Conservation (phyloP, 2,888 invertebrate species). For the Oscheius sp. region DNA sequence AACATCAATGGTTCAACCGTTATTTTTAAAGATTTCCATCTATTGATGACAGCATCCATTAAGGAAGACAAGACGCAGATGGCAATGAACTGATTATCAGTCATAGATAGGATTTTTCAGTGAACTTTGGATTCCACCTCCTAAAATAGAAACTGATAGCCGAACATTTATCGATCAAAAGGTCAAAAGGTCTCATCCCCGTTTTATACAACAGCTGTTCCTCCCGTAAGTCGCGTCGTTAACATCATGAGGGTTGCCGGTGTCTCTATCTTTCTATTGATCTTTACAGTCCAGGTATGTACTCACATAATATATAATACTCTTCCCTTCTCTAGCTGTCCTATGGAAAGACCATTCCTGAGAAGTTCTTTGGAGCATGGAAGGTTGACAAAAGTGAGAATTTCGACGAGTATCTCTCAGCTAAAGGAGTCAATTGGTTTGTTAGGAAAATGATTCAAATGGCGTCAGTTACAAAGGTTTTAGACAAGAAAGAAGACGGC, state of each 20-base stretch:
- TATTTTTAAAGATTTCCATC: slow-evolving; percentile 33
- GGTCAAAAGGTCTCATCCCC: no score
- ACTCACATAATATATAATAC: neutral
- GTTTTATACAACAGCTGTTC: no score
- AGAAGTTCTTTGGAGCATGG: slow-evolving; percentile 18
- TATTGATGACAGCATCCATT: no score
- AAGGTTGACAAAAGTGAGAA: slow-evolving; percentile 12
- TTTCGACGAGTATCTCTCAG: slow-evolving; percentile 18
- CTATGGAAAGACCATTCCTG: no score
- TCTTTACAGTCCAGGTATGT: neutral
- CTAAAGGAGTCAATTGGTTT: slow-evolving; percentile 19
- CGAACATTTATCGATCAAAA: no score
- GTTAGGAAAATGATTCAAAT: slow-evolving; percentile 16
- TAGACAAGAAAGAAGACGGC: slow-evolving; percentile 3
- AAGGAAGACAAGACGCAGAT: no score
- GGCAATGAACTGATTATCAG: no score
- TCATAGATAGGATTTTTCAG: no score
- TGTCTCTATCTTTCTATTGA: neutral
- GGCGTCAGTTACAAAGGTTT: slow-evolving; percentile 7
- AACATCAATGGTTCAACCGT: slow-evolving; percentile 56
- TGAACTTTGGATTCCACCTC: neutral
- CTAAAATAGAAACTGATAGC: neutral
- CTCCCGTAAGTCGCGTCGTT: no score
- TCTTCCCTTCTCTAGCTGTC: neutral
- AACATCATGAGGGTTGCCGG: no score